phyloP scores from a whole-genome alignment of 2,888 invertebrate species.

The Hirtodrosophila cameraria region DNA sequence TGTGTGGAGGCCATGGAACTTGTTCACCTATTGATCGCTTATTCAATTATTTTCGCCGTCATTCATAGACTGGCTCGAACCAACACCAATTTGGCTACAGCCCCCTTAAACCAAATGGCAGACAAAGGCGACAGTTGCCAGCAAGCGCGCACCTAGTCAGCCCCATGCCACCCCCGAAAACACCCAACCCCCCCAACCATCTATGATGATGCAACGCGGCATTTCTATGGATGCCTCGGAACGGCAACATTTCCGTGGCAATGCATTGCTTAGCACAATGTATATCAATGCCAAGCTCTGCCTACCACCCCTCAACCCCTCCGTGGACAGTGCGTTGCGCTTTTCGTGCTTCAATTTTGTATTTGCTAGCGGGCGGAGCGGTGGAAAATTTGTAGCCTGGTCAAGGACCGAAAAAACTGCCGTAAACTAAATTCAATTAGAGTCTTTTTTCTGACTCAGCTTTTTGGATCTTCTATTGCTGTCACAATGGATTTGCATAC shows the following conservation, averaged over 20 bases:
- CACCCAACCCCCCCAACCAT: neutral
- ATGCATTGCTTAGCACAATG: conserved; percentile 50
- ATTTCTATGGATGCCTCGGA: conserved; percentile 71
- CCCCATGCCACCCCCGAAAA: no score
- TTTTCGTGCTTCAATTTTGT: conserved; percentile 62
- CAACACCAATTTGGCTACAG: conserved; percentile 42
- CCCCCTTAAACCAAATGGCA: conserved; percentile 29
- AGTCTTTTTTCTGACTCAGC: conserved; percentile 28
- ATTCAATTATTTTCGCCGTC: conserved; percentile 71
- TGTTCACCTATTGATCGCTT: conserved; percentile 73
- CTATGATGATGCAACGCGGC: conserved; percentile 65
- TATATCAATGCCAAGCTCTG: conserved; percentile 34
- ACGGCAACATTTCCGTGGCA: conserved; percentile 43
- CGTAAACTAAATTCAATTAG: conserved; percentile 76
- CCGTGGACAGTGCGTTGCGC: conserved; percentile 58
- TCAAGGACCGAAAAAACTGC: conserved; percentile 58
- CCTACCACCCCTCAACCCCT: neutral
- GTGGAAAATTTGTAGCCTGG: conserved; percentile 28
- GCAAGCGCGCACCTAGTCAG: no score
- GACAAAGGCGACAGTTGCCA: conserved; percentile 56
- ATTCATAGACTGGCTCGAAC: conserved; percentile 36
- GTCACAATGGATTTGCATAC: conserved; percentile 73
- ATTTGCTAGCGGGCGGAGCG: conserved; percentile 4
- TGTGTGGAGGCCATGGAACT: conserved; percentile 30
- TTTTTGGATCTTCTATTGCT: conserved; percentile 26